Conservation (phyloP, 2,888 invertebrate species). For the Nemurella pictetii region DNA sequence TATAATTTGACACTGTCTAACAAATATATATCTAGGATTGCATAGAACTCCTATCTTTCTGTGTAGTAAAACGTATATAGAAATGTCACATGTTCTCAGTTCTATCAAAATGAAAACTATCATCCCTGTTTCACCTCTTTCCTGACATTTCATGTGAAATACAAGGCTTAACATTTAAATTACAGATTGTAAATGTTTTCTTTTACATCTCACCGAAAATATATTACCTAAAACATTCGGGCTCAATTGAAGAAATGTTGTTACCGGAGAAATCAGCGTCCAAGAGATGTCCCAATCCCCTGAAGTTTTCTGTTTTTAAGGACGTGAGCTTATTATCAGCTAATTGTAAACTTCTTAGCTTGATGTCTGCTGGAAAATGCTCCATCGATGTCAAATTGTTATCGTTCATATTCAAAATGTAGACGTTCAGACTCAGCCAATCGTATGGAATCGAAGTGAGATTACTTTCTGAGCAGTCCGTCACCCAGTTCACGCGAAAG, state of each 20-base stretch:
- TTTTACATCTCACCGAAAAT: no score
- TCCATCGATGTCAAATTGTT: constrained; percentile 64
- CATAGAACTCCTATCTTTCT: no score
- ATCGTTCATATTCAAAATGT: constrained; percentile 70
- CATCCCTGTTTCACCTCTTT: no score
- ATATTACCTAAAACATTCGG: constrained; percentile 67
- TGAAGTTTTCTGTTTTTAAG: constrained; percentile 64
- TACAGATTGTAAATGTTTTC: no score
- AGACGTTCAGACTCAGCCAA: constrained; percentile 66
- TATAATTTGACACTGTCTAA: no score
- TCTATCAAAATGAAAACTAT: no score
- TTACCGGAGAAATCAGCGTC: constrained; percentile 72
- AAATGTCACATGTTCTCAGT: no score
- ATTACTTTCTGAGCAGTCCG: constrained; percentile 75
- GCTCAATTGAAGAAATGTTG: constrained; percentile 64
- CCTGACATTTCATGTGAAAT: no score
- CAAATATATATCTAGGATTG: no score
- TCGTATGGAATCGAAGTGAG: constrained; percentile 70
- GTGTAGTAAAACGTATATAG: no score
- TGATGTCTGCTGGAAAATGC: constrained; percentile 68
- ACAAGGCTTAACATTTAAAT: no score
- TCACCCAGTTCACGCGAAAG: constrained; percentile 76
- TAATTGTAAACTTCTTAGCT: constrained; percentile 69
- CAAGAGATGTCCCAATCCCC: constrained; percentile 66
- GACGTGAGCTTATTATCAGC: constrained; percentile 66